phyloP scores from a whole-genome alignment of 2,888 invertebrate species.

The Chalcosyrphus nemorum region DNA sequence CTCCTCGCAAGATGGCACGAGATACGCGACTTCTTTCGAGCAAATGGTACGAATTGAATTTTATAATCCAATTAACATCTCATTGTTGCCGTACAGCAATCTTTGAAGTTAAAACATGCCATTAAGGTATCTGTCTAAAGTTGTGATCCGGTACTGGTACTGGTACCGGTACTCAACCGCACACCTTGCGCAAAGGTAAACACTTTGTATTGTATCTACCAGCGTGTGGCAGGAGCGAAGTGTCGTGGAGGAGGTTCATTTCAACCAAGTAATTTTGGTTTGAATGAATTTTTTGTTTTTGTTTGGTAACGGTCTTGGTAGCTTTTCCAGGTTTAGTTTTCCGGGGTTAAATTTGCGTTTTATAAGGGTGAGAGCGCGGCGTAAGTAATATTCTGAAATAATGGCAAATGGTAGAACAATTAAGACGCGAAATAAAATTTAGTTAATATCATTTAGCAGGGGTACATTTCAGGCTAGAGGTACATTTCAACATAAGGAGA shows the following conservation, averaged over 20 bases:
- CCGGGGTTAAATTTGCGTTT: conserved; percentile 36
- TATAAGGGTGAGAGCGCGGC: conserved; percentile 19
- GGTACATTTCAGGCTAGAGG: not conserved
- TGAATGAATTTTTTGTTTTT: conserved; percentile 8
- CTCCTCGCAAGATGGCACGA: conserved; percentile 37
- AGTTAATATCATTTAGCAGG: conserved; percentile 11
- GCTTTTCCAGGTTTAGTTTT: conserved; percentile 24
- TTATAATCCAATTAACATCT: conserved; percentile 73
- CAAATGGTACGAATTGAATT: conserved; percentile 68
- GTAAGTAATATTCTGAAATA: conserved; percentile 36
- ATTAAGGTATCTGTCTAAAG: conserved; percentile 53
- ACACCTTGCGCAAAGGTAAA: conserved; percentile 44
- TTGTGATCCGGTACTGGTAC: conserved; percentile 41
- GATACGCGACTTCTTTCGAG: conserved; percentile 47
- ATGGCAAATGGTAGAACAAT: conserved; percentile 52
- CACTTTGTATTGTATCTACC: conserved; percentile 55
- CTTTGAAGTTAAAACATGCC: conserved; percentile 66
- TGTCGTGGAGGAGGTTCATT: not conserved
- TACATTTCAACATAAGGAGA: not conserved
- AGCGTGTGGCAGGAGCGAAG: not conserved
- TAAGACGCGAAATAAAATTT: conserved; percentile 47
- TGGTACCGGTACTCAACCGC: conserved; percentile 36
- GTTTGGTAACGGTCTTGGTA: not conserved
- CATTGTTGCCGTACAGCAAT: conserved; percentile 63
- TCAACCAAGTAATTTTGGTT: conserved; percentile 39